A percentile compares a stretch with the other conserved stretches of the same genome.
These are phyloP conservation scores for Pipistrellus pipistrellus DNA, from an alignment of 2,797 vertebrate species.

Conservation along the genomic window DNA sequence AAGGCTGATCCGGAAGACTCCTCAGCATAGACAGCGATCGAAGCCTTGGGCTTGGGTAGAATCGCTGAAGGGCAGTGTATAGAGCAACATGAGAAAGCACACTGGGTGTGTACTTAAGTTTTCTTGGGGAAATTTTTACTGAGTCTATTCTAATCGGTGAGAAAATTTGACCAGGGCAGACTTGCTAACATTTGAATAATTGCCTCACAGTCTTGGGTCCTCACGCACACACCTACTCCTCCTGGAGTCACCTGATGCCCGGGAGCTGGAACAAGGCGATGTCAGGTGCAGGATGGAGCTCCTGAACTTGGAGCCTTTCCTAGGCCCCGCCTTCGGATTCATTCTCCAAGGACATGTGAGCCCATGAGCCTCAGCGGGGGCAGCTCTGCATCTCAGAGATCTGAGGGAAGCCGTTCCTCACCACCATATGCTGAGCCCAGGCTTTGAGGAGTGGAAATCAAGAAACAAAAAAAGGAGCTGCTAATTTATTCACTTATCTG, in stretches of 20 bases:
- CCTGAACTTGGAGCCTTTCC: background rate
- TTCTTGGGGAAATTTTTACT: slow-evolving; percentile 48
- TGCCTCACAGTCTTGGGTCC: background rate
- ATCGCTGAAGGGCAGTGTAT: background rate
- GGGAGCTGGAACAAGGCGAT: background rate
- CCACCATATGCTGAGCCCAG: background rate
- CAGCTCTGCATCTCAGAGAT: slow-evolving; percentile 74
- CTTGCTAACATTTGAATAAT: slow-evolving; percentile 9
- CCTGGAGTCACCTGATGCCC: background rate
- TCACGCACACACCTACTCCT: background rate
- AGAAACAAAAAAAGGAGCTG: background rate
- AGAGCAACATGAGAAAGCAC: slow-evolving; percentile 5
- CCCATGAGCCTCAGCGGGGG: slow-evolving; percentile 72
- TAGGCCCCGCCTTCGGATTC: background rate
- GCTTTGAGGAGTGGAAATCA: background rate
- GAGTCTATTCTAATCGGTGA: slow-evolving; percentile 21
- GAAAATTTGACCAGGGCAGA: slow-evolving; percentile 12
- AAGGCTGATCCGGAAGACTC: background rate
- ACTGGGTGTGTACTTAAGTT: slow-evolving; percentile 8
- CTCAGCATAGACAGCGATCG: background rate
- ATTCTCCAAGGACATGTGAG: background rate
- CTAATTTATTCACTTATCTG: slow-evolving; percentile 35
- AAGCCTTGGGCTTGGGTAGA: slow-evolving; percentile 30
- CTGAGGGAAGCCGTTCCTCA: slow-evolving; percentile 80
- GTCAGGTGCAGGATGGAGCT: background rate